Evolutionary conservation across 2,888 invertebrate genomes (phyloP).

Genomic region (Volucella inflata): DNA sequence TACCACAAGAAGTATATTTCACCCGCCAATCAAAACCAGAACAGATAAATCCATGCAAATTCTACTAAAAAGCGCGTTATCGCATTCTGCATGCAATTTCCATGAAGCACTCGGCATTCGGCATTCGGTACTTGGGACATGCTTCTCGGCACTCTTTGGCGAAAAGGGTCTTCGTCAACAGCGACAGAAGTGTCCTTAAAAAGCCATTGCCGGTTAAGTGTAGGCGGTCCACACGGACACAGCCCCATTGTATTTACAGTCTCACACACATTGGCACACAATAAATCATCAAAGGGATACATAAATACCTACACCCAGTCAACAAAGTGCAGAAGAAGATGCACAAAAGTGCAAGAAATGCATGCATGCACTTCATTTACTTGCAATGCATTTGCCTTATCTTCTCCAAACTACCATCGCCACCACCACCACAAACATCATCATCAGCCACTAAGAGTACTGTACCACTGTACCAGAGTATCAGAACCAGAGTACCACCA

Average conservation of each 20-base stretch:
- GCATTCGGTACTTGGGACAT: too few relatives aligned
- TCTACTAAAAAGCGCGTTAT: constrained; percentile 74
- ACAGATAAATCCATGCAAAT: constrained; percentile 75
- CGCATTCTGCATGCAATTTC: constrained; percentile 66
- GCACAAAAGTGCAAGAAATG: constrained; percentile 75
- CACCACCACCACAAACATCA: constrained; percentile 39
- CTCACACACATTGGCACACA: constrained; percentile 52
- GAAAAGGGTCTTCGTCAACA: constrained; percentile 46
- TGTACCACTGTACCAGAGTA: neutral
- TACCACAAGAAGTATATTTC: constrained; percentile 65
- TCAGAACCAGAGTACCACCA: constrained; percentile 23
- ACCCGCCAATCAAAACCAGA: constrained; percentile 73
- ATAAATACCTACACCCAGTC: constrained; percentile 61
- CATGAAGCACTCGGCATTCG: constrained; percentile 21
- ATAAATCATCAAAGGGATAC: constrained; percentile 70
- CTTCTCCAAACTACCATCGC: constrained; percentile 68
- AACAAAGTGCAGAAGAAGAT: constrained; percentile 65
- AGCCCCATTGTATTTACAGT: constrained; percentile 23
- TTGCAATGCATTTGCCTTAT: constrained; percentile 72
- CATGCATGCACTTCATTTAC: constrained; percentile 75
- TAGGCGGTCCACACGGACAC: constrained; percentile 71
- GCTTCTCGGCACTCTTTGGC: constrained; percentile 14
- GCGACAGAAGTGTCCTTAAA: constrained; percentile 70
- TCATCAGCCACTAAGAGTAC: constrained; percentile 12
- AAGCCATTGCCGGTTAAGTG: constrained; percentile 73